These are phyloP conservation scores for Desmodus rotundus DNA, from an alignment of 2,113 vertebrate genomes.

Conservation along the genomic window DNA sequence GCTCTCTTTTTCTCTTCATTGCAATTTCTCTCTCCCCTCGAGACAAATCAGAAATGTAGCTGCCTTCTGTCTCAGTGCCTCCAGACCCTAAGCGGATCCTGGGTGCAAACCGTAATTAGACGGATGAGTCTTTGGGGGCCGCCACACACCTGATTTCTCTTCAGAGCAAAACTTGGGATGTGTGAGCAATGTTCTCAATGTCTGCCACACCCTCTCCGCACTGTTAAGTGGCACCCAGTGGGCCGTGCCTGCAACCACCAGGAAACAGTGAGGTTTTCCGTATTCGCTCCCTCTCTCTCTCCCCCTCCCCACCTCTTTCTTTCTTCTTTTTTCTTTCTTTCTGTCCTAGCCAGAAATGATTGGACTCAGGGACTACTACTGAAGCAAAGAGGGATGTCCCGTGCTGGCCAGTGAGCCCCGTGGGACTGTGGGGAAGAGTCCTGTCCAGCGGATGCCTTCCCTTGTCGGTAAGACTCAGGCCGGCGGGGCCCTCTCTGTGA, in stretches of 20 bases:
- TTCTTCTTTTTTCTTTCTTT: background rate
- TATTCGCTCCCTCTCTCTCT: accelerated
- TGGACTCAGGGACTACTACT: accelerated
- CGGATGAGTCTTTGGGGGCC: background rate
- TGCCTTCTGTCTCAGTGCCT: background rate
- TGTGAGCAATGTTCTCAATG: background rate
- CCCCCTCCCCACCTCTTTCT: accelerated
- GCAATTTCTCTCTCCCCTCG: accelerated
- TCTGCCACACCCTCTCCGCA: accelerated
- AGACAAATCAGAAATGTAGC: background rate
- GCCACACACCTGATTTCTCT: background rate
- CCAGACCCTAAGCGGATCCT: background rate
- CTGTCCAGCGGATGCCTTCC: accelerated
- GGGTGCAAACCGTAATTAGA: accelerated
- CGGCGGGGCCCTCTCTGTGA: background rate
- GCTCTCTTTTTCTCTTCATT: background rate
- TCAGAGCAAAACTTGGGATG: background rate
- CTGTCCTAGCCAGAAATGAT: background rate
- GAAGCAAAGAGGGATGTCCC: background rate
- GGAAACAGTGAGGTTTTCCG: accelerated
- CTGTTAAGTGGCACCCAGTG: accelerated
- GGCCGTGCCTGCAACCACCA: accelerated
- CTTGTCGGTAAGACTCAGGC: accelerated
- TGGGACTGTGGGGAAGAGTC: accelerated
- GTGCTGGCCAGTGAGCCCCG: background rate